phyloP scores from a whole-genome alignment of 2,888 invertebrate species.

The Synergus japonicus region DNA sequence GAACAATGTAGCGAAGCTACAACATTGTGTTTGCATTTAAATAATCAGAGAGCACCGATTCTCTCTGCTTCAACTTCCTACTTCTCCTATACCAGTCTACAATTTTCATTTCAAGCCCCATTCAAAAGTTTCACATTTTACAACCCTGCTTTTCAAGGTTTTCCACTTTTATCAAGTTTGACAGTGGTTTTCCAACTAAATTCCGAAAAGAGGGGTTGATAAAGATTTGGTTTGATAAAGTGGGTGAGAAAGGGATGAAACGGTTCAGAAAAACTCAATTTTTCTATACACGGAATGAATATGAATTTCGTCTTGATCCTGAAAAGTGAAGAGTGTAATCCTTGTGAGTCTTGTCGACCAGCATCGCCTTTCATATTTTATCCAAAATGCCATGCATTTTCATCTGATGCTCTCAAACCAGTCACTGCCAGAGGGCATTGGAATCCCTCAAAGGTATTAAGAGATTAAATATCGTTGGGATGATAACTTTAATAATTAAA shows the following conservation, averaged over 20 bases:
- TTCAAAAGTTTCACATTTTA: constrained; percentile 29
- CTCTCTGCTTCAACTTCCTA: constrained; percentile 35
- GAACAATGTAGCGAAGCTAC: constrained; percentile 72
- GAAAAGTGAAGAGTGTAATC: constrained; percentile 7
- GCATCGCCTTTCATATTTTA: constrained; percentile 57
- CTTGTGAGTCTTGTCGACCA: constrained; percentile 21
- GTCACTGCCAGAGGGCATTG: constrained; percentile 59
- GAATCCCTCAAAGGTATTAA: constrained; percentile 63
- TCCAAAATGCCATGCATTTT: constrained; percentile 55
- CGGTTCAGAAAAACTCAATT: not conserved
- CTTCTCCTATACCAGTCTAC: not conserved
- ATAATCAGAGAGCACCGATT: constrained; percentile 70
- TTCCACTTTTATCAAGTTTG: not conserved
- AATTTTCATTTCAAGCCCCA: constrained; percentile 28
- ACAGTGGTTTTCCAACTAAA: not conserved
- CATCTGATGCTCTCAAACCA: constrained; percentile 54
- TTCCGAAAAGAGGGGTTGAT: not conserved
- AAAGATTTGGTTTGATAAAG: too few relatives aligned
- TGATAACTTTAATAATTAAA: constrained; percentile 66
- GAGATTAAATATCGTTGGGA: constrained; percentile 62
- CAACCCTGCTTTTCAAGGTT: not conserved
- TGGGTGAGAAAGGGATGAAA: too few relatives aligned
- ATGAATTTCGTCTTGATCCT: constrained; percentile 34
- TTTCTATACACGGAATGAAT: not conserved
- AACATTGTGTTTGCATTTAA: constrained; percentile 77